Evolutionary conservation across 2,888 invertebrate genomes (phyloP), one percentile per base, ranked within the genome.

Genomic region (Pheosia gnoma): DNA sequence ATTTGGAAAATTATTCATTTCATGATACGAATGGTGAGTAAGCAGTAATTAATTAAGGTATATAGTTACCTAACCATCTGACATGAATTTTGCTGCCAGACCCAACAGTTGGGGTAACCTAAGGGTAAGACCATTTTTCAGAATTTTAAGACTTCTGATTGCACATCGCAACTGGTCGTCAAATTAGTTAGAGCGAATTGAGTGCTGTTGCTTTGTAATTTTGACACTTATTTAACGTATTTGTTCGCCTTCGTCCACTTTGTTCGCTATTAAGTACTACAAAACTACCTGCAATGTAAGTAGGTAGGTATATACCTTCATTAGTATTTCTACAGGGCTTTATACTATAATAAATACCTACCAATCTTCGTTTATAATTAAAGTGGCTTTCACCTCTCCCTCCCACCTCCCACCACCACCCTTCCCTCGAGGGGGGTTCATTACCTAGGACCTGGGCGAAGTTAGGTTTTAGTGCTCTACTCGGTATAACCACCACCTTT

Each of bases 351-450:
- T 72, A 75, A 72, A 77, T 85, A 83, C 87, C 85, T 83, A 83
- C 87, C 92, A 89, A 91, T 91, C 89, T 92, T 91, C 90, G 89
- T 91, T 90, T 90, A 91, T 92, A 91, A 92, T 92, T 91, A 90
- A 86, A 89, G 87, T 88, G 88, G 87, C 88, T 87, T 87, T 85
- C 82, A 87, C 86, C 84, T 81, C 83, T 70, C 74, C 73, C 76
- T 61, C 66, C 72, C 67, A 65, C 63, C 67, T 61, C 59, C 65
- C 54, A 45, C 55, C 63, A 58, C 53, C 56, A 63, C 65, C 68
- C 69, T 65, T 57, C 72, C 70, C 71, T 71, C 71, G 79, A 68
- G 79, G 78, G 60, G 62, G 76, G 78, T 86, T 87, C 87, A 89
- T 89, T 91, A 92, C 91, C 91, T 92, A 90, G 75, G 77, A 76